phyloP scores from a whole-genome alignment of 2,113 vertebrate genomes.

The Chamaea fasciata region DNA sequence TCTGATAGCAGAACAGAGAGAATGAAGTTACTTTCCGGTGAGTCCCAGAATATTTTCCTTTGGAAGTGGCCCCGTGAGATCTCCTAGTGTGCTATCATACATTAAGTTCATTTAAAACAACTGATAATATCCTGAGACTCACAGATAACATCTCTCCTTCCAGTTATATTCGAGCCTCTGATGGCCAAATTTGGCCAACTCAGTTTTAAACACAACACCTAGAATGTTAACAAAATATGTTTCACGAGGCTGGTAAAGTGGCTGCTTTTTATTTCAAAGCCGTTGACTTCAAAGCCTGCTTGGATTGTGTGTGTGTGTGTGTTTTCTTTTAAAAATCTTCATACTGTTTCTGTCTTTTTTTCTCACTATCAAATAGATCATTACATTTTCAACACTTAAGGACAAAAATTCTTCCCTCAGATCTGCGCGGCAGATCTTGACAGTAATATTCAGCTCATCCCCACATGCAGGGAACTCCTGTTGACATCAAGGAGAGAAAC shows the following conservation, averaged over 20 bases:
- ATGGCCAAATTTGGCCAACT: neutral
- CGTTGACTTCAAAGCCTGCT: slow-evolving; percentile 53
- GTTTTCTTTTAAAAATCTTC: slow-evolving; percentile 63
- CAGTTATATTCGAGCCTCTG: neutral
- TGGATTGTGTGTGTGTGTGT: slow-evolving; percentile 37
- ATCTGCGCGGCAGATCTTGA: slow-evolving; percentile 60
- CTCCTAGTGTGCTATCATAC: neutral
- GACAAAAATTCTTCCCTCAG: slow-evolving; percentile 60
- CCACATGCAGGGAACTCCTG: slow-evolving; percentile 54
- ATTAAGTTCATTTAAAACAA: neutral
- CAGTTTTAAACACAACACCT: slow-evolving; percentile 47
- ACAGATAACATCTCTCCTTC: neutral
- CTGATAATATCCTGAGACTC: neutral
- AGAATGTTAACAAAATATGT: slow-evolving; percentile 44
- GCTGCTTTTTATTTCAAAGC: slow-evolving; percentile 67
- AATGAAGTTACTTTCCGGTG: neutral
- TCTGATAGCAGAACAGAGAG: neutral
- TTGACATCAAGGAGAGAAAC: slow-evolving; percentile 50
- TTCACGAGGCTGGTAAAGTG: slow-evolving; percentile 49
- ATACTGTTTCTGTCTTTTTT: slow-evolving; percentile 65
- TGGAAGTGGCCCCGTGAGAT: neutral
- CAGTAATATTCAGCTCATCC: slow-evolving; percentile 56
- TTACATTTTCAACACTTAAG: slow-evolving; percentile 69
- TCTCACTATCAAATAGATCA: slow-evolving; percentile 69
- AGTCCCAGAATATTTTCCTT: neutral